Evolutionary conservation across 2,888 invertebrate species (phyloP).

Genomic region (Carcina quercana): DNA sequence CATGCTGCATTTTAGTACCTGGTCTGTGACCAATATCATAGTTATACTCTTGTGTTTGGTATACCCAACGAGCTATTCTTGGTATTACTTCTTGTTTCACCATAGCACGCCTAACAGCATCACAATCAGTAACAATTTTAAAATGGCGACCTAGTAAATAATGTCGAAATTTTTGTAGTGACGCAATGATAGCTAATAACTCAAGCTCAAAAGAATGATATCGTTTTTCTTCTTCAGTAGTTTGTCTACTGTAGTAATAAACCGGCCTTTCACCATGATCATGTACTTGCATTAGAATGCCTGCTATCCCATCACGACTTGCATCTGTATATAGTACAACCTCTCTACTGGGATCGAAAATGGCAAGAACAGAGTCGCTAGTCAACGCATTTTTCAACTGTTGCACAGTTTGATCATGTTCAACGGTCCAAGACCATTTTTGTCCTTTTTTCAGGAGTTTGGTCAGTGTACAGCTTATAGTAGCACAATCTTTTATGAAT

Average conservation of each 20-base stretch:
- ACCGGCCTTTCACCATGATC: conserved; percentile 9
- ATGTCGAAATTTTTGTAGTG: conserved; percentile 10
- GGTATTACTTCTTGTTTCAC: conserved; percentile 23
- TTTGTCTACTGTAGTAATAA: conserved; percentile 14
- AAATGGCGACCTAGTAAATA: conserved; percentile 2
- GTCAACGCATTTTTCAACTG: background rate
- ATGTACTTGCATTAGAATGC: conserved; percentile 10
- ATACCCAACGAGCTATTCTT: conserved; percentile 20
- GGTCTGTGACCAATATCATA: conserved; percentile 16
- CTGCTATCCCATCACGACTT: conserved; percentile 11
- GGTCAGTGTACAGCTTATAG: conserved; percentile 19
- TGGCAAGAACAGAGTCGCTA: conserved; percentile 4
- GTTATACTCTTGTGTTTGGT: conserved; percentile 18
- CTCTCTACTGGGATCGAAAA: conserved; percentile 8
- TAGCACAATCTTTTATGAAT: conserved; percentile 22
- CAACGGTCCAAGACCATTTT: conserved; percentile 22
- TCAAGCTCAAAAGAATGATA: conserved; percentile 16
- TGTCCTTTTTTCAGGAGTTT: conserved; percentile 16
- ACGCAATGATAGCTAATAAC: conserved; percentile 8
- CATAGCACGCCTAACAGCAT: conserved; percentile 12
- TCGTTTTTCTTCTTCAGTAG: conserved; percentile 15
- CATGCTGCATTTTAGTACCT: conserved; percentile 19
- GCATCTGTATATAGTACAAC: conserved; percentile 11
- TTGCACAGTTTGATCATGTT: conserved; percentile 11
- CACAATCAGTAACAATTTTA: background rate